A percentile compares a stretch with the other conserved stretches of the same genome.
These are phyloP conservation scores for Lasioglossum figueresi DNA, from an alignment of 2,888 invertebrate genomes.

Conservation along the genomic window DNA sequence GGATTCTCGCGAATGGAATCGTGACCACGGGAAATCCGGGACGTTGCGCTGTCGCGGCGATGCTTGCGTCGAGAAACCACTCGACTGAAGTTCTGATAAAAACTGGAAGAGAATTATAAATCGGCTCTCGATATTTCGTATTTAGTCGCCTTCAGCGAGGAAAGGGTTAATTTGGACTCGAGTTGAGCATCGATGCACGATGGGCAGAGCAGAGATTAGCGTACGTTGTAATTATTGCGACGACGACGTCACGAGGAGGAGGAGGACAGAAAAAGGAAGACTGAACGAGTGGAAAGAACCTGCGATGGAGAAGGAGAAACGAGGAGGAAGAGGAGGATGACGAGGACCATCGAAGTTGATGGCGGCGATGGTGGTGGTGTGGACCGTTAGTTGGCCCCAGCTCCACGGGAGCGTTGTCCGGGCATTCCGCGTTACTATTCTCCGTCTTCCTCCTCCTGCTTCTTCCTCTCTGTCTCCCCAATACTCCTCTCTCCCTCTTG, in stretches of 20 bases:
- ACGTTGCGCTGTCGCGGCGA: background rate
- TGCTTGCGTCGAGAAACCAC: background rate
- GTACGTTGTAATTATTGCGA: slow-evolving; percentile 13
- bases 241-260: slow-evolving; percentile 24
- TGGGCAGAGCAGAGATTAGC: background rate
- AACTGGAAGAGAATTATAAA: background rate
- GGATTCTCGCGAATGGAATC: background rate
- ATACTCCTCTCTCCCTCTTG: slow-evolving; percentile 41
- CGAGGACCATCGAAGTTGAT: slow-evolving; percentile 66
- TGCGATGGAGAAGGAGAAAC: slow-evolving; percentile 23
- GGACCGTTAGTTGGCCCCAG: slow-evolving; percentile 83
- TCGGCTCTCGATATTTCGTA: background rate
- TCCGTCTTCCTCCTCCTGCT: slow-evolving; percentile 52
- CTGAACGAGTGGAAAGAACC: slow-evolving; percentile 26
- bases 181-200: background rate
- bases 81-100: background rate
- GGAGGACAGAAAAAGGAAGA: slow-evolving; percentile 40
- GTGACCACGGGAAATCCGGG: background rate
- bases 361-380: slow-evolving; percentile 77
- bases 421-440: slow-evolving; percentile 76
- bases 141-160: background rate
- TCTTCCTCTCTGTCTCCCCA: slow-evolving; percentile 11
- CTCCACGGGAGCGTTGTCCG: slow-evolving; percentile 83
- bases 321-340: slow-evolving; percentile 46
- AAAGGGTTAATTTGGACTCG: background rate